These are phyloP conservation scores for Phaethornis superciliosus DNA, from an alignment of 2,113 vertebrate species.

Conservation along the genomic window DNA sequence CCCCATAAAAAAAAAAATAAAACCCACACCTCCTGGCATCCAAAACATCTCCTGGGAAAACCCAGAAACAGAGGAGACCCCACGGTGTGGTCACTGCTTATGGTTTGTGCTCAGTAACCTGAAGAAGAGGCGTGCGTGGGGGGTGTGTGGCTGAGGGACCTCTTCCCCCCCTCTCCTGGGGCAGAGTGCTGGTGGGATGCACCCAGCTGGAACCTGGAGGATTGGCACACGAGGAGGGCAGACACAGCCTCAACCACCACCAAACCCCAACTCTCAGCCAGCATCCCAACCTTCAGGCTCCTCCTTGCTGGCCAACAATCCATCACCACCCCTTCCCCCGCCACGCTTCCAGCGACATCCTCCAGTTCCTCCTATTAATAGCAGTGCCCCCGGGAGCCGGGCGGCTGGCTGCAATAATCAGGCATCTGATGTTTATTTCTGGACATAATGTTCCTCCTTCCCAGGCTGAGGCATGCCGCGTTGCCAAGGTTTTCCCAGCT, in stretches of 20 bases:
- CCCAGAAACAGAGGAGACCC: fast-evolving
- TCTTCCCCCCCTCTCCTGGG: not conserved
- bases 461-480: not conserved
- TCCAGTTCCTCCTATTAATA: conserved; percentile 12
- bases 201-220: fast-evolving
- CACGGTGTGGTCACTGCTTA: fast-evolving
- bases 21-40: not conserved
- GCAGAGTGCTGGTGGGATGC: not conserved
- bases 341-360: not conserved
- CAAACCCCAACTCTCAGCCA: not conserved
- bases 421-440: conserved; percentile 38
- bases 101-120: not conserved
- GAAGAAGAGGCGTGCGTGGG: fast-evolving
- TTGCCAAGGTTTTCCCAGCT: conserved; percentile 61
- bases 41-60: not conserved
- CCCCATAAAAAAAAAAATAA: too few species aligned
- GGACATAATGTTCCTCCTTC: conserved; percentile 43
- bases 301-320: fast-evolving
- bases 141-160: not conserved
- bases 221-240: fast-evolving
- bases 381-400: not conserved
- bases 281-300: not conserved
- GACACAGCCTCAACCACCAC: fast-evolving
- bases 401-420: not conserved
- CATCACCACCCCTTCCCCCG: too few species aligned